phyloP scores from a whole-genome alignment of 1,140 invertebrate species.

The Nylanderia fulva region DNA sequence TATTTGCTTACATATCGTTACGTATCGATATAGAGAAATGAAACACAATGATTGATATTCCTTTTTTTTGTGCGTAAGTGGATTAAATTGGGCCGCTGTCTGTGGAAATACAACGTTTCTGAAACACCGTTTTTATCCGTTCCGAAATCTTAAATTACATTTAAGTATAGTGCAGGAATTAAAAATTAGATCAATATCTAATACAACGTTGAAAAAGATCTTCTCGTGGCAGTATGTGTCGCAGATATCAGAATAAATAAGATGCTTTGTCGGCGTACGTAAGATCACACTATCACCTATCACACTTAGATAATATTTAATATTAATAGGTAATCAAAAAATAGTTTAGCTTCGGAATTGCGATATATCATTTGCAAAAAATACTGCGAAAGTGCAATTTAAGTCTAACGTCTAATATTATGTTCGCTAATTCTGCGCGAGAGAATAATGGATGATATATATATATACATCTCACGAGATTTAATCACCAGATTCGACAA shows the following conservation, averaged over 20 bases:
- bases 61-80: conserved; percentile 70
- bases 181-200: conserved; percentile 1
- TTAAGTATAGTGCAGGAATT: conserved; percentile 11
- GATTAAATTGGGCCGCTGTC: conserved; percentile 61
- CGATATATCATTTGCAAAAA: conserved; percentile 20
- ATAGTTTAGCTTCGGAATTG: conserved; percentile 36
- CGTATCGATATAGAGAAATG: conserved; percentile 51
- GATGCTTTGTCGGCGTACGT: neutral
- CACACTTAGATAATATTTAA: conserved; percentile 40
- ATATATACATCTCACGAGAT: neutral
- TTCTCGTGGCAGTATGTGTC: conserved; percentile 42
- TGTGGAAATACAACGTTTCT: conserved; percentile 5
- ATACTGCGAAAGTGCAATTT: conserved; percentile 40
- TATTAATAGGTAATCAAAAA: conserved; percentile 48
- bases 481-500: neutral
- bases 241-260: conserved; percentile 31
- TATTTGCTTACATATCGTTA: conserved; percentile 40
- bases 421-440: neutral
- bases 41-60: conserved; percentile 47
- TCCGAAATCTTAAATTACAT: conserved; percentile 28
- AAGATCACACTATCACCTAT: conserved; percentile 21
- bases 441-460: conserved; percentile 4
- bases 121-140: neutral
- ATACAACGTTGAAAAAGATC: neutral
- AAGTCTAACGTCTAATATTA: conserved; percentile 30